Evolutionary conservation across 2,113 vertebrate species (phyloP).

Genomic region (Erpornis zantholeuca): DNA sequence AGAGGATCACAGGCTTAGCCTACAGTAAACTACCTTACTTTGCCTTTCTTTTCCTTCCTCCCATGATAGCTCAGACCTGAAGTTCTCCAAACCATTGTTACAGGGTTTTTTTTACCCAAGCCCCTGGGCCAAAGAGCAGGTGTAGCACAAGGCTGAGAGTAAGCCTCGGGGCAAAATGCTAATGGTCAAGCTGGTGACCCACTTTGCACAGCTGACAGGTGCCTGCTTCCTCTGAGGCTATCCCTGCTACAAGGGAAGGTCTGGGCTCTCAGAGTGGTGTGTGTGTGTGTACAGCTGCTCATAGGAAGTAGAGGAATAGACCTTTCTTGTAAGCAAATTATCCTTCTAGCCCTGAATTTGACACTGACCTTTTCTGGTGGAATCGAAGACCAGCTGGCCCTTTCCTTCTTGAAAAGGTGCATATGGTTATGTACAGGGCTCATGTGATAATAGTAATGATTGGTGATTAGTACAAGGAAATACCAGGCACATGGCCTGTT

Average conservation of each 20-base stretch:
- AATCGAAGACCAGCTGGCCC: neutral
- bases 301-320: neutral
- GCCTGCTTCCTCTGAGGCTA: neutral
- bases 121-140: neutral
- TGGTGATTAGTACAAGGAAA: conserved; percentile 18
- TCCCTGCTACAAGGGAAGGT: neutral
- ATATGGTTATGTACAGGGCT: neutral
- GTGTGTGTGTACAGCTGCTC: neutral
- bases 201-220: neutral
- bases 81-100: neutral
- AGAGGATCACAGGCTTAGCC: neutral
- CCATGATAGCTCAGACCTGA: neutral
- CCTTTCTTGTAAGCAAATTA: neutral
- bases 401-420: neutral
- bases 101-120: neutral
- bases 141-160: neutral
- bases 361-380: neutral
- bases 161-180: neutral
- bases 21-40: neutral
- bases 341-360: neutral
- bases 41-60: neutral
- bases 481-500: conserved; percentile 13
- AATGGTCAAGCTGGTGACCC: neutral
- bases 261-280: neutral
- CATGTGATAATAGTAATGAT: neutral